Evolutionary conservation across 2,888 invertebrate species (phyloP), one percentile per base, ranked within the genome.

Genomic region (Fissipunctia ypsillon): DNA sequence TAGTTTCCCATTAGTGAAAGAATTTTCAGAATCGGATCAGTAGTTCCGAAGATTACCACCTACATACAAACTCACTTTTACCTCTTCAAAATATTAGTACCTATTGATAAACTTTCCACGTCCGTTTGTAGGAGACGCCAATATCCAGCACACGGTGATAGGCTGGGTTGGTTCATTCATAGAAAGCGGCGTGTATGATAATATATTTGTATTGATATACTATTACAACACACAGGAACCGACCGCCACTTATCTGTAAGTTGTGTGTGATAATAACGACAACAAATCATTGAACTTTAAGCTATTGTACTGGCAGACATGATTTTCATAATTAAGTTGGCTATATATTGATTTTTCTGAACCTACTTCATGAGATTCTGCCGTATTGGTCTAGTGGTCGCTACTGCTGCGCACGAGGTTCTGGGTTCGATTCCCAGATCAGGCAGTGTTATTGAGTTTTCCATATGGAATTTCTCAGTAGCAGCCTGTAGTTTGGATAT

Each of bases 201-300:
- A 50, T 28, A 31, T 70, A 57, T 69, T 76, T 70, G 48, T 81
- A 50, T 71, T 78, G 35, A 31, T 64, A 67, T 71, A 45, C 50
- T 50, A 73, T 86, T 82, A 64, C 85, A 63, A 73, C 80, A 85
- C 69, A 78, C 69, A 75, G 82, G 86, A 85, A 86, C 65, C 63
- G 16, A 35, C 22, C 12, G 35, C 19, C 35, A 31, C 38, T 75
- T 84, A 86, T 86, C 86, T 28, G 22, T 50, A 22, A 31, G 10
- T 73, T 71, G 50, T 73, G 57, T 73, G 4, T 64, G 82, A 82
- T 86, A 86, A 79, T 16, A 72, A 67, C 48, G 35, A 65, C 59
- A 70, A 83, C 57, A 74, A 84, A 77, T 41, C 73, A 74, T 82
- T 85, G 82, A 84, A 85, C 86, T 84, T 69, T 56, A 65, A 71